Percentiles rank a stretch among this genome's conserved stretches.
Conservation (phyloP, 2,888 invertebrate species). For the Eristalis intricaria region DNA sequence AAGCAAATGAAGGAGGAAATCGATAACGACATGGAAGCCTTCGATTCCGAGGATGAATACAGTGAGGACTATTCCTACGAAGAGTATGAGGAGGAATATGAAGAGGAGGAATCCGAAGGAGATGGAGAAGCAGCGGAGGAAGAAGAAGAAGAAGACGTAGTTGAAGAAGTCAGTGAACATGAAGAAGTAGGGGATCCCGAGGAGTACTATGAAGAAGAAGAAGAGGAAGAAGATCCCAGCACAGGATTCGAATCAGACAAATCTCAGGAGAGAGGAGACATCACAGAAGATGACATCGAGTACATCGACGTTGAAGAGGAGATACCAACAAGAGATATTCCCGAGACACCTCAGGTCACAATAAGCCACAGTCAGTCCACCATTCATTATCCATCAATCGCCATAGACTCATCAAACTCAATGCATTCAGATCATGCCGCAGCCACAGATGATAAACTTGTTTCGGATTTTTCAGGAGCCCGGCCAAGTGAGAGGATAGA, state of each 20-base stretch:
- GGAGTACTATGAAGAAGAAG: constrained; percentile 32
- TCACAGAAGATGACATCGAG: neutral
- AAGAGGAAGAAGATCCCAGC: constrained; percentile 23
- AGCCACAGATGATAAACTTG: constrained; percentile 8
- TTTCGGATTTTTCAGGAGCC: constrained; percentile 33
- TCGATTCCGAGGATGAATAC: constrained; percentile 81
- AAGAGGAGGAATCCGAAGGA: constrained; percentile 75
- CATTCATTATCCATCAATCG: constrained; percentile 74
- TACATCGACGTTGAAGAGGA: constrained; percentile 22
- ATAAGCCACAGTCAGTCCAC: constrained; percentile 62
- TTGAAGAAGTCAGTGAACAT: constrained; percentile 76
- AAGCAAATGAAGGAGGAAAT: constrained; percentile 87
- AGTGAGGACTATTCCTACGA: constrained; percentile 82
- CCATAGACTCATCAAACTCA: constrained; percentile 48
- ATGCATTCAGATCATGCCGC: constrained; percentile 12
- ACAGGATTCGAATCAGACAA: neutral
- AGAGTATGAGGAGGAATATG: constrained; percentile 77
- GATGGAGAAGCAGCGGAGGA: constrained; percentile 75
- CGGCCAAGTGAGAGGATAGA: too few species aligned
- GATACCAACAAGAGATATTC: neutral
- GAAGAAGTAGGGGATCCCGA: constrained; percentile 46
- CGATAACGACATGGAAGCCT: constrained; percentile 83
- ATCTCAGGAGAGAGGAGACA: neutral
- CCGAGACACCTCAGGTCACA: constrained; percentile 11
- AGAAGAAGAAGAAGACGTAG: constrained; percentile 75